These are phyloP conservation scores for Platynereis dumerilii DNA, from an alignment of 2,888 invertebrate genomes.

Conservation along the genomic window DNA sequence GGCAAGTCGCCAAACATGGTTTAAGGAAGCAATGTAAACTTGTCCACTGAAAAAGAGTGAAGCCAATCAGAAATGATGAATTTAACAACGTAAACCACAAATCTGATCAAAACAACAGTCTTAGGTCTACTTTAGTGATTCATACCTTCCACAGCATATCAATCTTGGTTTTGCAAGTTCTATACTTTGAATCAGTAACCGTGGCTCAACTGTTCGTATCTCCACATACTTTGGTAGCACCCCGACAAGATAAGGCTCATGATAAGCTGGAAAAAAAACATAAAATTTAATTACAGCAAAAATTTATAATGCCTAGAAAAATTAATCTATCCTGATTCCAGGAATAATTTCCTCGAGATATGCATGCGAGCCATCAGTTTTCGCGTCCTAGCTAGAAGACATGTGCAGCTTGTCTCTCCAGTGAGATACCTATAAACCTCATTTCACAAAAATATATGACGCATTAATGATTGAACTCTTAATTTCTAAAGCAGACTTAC, in stretches of 20 bases:
- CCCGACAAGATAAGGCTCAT: slow-evolving; percentile 90
- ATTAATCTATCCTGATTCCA: too few species aligned
- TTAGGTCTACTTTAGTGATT: neutral
- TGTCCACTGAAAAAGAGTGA: slow-evolving; percentile 68
- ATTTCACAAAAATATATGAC: too few species aligned
- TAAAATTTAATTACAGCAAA: too few species aligned
- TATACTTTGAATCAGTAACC: slow-evolving; percentile 81
- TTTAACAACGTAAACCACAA: neutral
- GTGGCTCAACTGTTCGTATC: slow-evolving; percentile 84
- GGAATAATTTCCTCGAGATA: too few species aligned
- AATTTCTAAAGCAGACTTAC: too few species aligned
- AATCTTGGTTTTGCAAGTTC: slow-evolving; percentile 67
- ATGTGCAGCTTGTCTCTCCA: too few species aligned
- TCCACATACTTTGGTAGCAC: slow-evolving; percentile 83
- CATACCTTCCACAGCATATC: slow-evolving; percentile 55
- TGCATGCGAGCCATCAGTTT: too few species aligned
- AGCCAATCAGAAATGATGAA: neutral
- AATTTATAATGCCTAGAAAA: too few species aligned
- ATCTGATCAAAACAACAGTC: neutral
- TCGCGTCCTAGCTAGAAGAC: too few species aligned
- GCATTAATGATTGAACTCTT: too few species aligned
- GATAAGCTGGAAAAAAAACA: slow-evolving; percentile 73
- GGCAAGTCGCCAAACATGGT: slow-evolving; percentile 78
- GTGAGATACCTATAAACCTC: too few species aligned
- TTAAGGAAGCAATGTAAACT: slow-evolving; percentile 85